A percentile compares a stretch with the other conserved stretches of the same genome.
Evolutionary conservation across 2,888 invertebrate species (phyloP).

Genomic region (Synergus umbraculus): DNA sequence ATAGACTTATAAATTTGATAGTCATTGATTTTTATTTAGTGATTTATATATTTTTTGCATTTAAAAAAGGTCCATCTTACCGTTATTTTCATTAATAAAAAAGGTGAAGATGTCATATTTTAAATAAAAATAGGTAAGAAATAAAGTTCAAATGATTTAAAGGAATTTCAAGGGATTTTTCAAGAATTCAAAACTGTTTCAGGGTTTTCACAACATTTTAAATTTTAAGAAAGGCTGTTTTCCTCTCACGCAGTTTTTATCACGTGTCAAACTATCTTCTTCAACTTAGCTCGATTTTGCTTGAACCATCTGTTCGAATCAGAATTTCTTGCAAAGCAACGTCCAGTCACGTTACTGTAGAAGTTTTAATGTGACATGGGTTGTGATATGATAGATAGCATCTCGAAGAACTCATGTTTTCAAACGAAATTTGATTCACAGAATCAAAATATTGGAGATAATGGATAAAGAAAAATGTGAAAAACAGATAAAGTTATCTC

Average conservation of each 20-base stretch:
- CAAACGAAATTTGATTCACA: background rate
- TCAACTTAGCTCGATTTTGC: constrained; percentile 8
- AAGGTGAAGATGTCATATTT: too few relatives aligned
- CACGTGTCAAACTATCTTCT: background rate
- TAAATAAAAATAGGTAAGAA: too few relatives aligned
- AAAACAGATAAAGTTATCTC: too few relatives aligned
- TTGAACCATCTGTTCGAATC: constrained; percentile 3
- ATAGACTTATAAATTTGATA: background rate
- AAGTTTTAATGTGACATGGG: constrained; percentile 2
- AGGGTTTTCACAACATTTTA: too few relatives aligned
- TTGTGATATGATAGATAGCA: constrained; percentile 3
- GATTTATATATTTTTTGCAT: background rate
- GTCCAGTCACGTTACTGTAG: background rate
- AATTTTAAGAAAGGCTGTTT: background rate
- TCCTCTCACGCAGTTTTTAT: background rate
- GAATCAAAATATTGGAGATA: background rate
- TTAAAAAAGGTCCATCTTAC: too few relatives aligned
- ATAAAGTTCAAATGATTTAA: too few relatives aligned
- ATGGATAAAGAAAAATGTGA: background rate
- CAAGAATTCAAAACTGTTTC: too few relatives aligned
- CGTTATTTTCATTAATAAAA: too few relatives aligned
- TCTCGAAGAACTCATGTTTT: background rate
- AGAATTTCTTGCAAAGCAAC: constrained; percentile 10
- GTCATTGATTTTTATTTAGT: background rate
- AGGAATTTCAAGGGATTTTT: too few relatives aligned